phyloP scores from a whole-genome alignment of 2,797 vertebrate species.

The Sebastes vulpes region DNA sequence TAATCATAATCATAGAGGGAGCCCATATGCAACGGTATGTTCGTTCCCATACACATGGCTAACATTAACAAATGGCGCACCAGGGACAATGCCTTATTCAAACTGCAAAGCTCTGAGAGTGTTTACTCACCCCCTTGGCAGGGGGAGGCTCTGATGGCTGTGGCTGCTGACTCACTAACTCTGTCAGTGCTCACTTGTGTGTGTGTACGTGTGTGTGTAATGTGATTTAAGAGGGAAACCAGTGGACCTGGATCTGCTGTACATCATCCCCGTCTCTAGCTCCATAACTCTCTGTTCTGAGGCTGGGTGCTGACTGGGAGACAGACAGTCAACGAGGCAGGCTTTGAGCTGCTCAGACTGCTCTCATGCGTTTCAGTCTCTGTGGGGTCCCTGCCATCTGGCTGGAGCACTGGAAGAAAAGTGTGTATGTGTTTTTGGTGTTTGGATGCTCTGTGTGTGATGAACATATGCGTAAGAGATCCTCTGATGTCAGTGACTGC shows the following conservation, averaged over 20 bases:
- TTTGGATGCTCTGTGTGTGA: constrained; percentile 46
- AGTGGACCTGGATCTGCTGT: constrained; percentile 55
- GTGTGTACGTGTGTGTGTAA: constrained; percentile 43
- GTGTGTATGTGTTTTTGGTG: constrained; percentile 50
- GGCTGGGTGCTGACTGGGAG: constrained; percentile 44
- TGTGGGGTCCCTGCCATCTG: constrained; percentile 69
- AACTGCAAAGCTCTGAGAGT: constrained; percentile 50
- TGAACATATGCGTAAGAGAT: constrained; percentile 60
- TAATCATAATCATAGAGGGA: neutral
- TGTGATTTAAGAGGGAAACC: constrained; percentile 68
- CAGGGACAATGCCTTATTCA: constrained; percentile 45
- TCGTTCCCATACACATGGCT: constrained; percentile 16
- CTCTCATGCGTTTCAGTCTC: constrained; percentile 47
- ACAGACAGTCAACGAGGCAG: constrained; percentile 23
- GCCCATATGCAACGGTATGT: neutral
- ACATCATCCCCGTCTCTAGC: constrained; percentile 46
- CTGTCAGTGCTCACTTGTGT: constrained; percentile 29
- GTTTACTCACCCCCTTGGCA: constrained; percentile 56
- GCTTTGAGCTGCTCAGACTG: constrained; percentile 53
- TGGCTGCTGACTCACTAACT: constrained; percentile 71
- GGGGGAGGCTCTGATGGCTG: constrained; percentile 47
- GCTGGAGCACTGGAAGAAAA: constrained; percentile 32
- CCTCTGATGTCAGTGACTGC: constrained; percentile 50
- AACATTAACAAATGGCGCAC: constrained; percentile 35
- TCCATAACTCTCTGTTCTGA: constrained; percentile 42